Evolutionary conservation across 1,140 invertebrate genomes (phyloP).

Genomic region (Ptiloglossa arizonensis): DNA sequence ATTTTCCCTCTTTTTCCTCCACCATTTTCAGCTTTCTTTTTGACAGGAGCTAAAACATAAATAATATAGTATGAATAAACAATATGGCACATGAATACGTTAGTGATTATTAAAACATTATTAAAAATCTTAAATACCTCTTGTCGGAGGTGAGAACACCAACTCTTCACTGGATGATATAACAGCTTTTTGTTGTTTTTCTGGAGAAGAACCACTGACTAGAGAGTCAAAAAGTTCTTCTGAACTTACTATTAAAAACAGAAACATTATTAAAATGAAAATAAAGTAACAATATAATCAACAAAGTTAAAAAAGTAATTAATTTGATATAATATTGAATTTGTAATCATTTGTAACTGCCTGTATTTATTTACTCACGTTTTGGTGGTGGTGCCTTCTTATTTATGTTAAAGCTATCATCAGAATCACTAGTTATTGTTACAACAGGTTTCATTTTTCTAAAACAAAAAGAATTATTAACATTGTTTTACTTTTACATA

Average conservation of each 20-base stretch:
- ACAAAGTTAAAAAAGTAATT: neutral
- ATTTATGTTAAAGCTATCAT: constrained; percentile 72
- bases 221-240: constrained; percentile 79
- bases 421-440: constrained; percentile 72
- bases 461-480: constrained; percentile 43
- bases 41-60: constrained; percentile 61
- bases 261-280: constrained; percentile 39
- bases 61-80: constrained; percentile 19
- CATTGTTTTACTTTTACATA: neutral
- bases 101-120: neutral
- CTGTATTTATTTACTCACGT: constrained; percentile 62
- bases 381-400: constrained; percentile 70
- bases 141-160: constrained; percentile 65
- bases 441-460: constrained; percentile 40
- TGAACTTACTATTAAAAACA: constrained; percentile 69
- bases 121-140: constrained; percentile 50
- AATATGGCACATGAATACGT: constrained; percentile 2
- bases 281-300: neutral
- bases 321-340: too few species aligned
- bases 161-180: constrained; percentile 68
- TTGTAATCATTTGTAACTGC: neutral
- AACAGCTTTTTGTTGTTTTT: constrained; percentile 48
- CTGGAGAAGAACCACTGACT: constrained; percentile 67
- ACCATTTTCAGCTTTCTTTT: constrained; percentile 77
- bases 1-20: constrained; percentile 69